Conservation (phyloP, 2,888 invertebrate species). For the Oxytorus armatus region DNA sequence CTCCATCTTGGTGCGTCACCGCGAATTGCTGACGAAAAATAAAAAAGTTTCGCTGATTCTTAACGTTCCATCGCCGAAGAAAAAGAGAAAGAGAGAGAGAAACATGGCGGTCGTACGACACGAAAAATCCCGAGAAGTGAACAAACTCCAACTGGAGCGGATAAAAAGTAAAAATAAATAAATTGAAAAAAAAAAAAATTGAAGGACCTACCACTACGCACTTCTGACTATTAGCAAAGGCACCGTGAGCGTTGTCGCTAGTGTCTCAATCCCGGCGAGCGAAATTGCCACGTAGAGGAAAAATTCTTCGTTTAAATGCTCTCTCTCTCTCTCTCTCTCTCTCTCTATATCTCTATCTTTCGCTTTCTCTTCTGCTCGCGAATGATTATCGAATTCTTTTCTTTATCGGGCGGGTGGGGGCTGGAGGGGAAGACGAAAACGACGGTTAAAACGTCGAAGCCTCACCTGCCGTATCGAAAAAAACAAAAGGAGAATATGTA, state of each 20-base stretch:
- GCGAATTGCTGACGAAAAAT: slow-evolving; percentile 18
- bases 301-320: slow-evolving; percentile 54
- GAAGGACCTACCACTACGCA: slow-evolving; percentile 60
- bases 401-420: not conserved
- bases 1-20: slow-evolving; percentile 13
- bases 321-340: not conserved
- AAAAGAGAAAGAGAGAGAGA: not conserved
- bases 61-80: slow-evolving; percentile 3
- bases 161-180: slow-evolving; percentile 40
- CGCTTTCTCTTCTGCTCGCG: not conserved
- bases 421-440: slow-evolving; percentile 22
- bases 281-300: slow-evolving; percentile 56
- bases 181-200: slow-evolving; percentile 49
- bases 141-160: not conserved
- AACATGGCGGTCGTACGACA: slow-evolving; percentile 12
- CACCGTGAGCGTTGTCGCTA: slow-evolving; percentile 52
- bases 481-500: slow-evolving; percentile 72
- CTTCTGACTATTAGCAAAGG: slow-evolving; percentile 54
- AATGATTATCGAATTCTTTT: slow-evolving; percentile 55
- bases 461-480: slow-evolving; percentile 63
- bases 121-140: slow-evolving; percentile 40
- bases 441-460: slow-evolving; percentile 7
- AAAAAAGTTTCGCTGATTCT: slow-evolving; percentile 26
- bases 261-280: slow-evolving; percentile 66
- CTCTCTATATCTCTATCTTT: slow-evolving; percentile 21